Evolutionary conservation across 2,888 invertebrate genomes (phyloP), one percentile per base, ranked within the genome.

Genomic region (Lissonota sp.): DNA sequence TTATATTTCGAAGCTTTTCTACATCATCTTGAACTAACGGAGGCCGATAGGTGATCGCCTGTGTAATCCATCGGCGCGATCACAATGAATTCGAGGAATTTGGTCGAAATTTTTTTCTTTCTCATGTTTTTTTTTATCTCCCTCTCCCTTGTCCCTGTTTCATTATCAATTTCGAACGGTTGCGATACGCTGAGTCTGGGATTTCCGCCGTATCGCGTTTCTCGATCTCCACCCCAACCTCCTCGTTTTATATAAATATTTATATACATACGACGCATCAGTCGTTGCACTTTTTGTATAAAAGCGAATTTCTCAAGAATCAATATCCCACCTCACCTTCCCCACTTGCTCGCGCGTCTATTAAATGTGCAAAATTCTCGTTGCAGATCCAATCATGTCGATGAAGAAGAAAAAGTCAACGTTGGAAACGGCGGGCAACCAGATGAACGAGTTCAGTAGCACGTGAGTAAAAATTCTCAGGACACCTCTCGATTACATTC

Each of bases 381-480:
- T 66, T 69, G 60, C 83, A 83, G 82, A 82, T 83, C 69, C 69
- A 57, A 75, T 80, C 79, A 84, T 84, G 83, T 76, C 80, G 80
- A 85, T 86, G 83, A 85, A 83, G 85, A 85, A 84, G 64, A 85
- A 83, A 60, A 83, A 82, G 62, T 78, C 81, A 39, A 77, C 83
- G 78, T 75, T 83, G 80, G 84, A 84, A 71, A 80, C 37, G 86
- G 85, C 66, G 76, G 86, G 82, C 58, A 88, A 83, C 84, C 87
- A 84, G 7, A 90, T 89, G 90, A 85, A 88, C 78, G 91, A 91
- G 46, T 91, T 91, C 72, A 91, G 86, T 66, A 91, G 91, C 90
- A 91, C 90, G 91, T 91, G 84, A 80, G 87, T 85, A 60, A 26
- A 26, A 26, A 74, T 63, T 58, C 57, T 40, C 72, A 46, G 44